Percentiles rank a stretch among this genome's conserved stretches.
Evolutionary conservation across 1,140 invertebrate species (phyloP).

Genomic region (Drosophila sp.): DNA sequence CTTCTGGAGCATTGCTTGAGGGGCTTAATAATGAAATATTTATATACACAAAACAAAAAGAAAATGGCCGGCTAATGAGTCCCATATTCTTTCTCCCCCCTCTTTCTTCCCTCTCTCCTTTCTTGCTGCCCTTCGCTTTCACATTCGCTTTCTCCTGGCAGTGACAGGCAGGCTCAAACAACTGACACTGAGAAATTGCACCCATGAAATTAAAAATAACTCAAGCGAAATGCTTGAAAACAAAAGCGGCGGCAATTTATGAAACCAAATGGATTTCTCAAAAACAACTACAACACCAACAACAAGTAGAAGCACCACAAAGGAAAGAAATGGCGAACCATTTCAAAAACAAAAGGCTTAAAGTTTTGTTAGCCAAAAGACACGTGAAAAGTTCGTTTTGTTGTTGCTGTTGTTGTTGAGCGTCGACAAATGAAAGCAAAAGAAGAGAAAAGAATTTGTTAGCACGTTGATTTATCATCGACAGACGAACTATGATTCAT

Average conservation of each 20-base stretch:
- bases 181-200: conserved; percentile 81
- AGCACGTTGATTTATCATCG: conserved; percentile 78
- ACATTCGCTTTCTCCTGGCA: conserved; percentile 50
- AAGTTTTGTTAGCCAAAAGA: conserved; percentile 57
- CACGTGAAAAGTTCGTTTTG: conserved; percentile 11
- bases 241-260: conserved; percentile 76
- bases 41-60: conserved; percentile 49
- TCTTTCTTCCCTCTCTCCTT: conserved; percentile 19
- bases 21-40: conserved; percentile 47
- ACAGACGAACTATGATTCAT: conserved; percentile 39
- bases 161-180: conserved; percentile 38
- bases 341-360: conserved; percentile 64
- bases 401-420: conserved; percentile 14
- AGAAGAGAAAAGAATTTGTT: conserved; percentile 56
- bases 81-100: conserved; percentile 19
- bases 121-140: conserved; percentile 3
- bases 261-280: conserved; percentile 45
- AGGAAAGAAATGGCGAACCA: conserved; percentile 1
- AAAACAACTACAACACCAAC: too few species aligned
- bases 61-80: conserved; percentile 66
- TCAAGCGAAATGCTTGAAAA: conserved; percentile 76
- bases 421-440: conserved; percentile 52
- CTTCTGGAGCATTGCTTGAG: conserved; percentile 52
- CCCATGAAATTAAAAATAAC: conserved; percentile 81
- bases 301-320: too few species aligned